Base-by-base conservation (phyloP, 2,797 vertebrate genomes). In the Alectoris magna region DNA sequence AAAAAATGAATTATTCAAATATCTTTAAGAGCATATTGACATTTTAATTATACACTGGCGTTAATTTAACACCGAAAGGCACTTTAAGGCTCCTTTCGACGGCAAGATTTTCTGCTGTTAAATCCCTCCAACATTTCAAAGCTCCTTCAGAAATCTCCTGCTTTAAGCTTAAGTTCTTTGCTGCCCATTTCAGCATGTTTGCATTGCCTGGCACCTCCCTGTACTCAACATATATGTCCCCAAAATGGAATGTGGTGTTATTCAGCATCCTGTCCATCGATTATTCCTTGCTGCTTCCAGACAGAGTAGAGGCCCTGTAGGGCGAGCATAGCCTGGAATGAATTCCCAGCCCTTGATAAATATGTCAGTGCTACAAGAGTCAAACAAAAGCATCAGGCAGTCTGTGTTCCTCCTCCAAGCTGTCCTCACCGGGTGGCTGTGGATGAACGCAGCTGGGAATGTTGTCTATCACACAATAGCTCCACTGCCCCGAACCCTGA, bases 271-370 rank as follows among this genome's bases (percentile, higher is more conserved):
- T 41, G n/a, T 39, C 73, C 56, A 70, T 12, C 66, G 80, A 15
- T 41, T 83, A 23, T 2, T 26, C 43, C 44, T 89, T 51, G 19
- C 48, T 76, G 8, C 88, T 94, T 91, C 71, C 41, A 82, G 53
- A 77, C 0, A 46, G 27, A 75, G 36, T 4, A 41, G 81, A 44
- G 56, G 38, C 62, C 49, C 60, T 71, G 53, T 21, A 72, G 44
- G 68, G 72, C 49, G 27, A 84, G 81, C 38, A 46, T 10, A 84
- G 23, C 69, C 75, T 77, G 71, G 55, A 94, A 78, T 0, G 0
- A 91, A 90, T 72, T 90, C 75, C 43, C 60, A 80, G 75, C 77
- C 83, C 83, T 66, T 87, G 84, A 95, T 74, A 93, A 88, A 94
- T 94, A 74, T 71, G 86, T 59, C 86, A 87, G 62, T 62, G 36